Evolutionary conservation across 2,888 invertebrate genomes (phyloP).

Genomic region (Therioaphis trifolii): DNA sequence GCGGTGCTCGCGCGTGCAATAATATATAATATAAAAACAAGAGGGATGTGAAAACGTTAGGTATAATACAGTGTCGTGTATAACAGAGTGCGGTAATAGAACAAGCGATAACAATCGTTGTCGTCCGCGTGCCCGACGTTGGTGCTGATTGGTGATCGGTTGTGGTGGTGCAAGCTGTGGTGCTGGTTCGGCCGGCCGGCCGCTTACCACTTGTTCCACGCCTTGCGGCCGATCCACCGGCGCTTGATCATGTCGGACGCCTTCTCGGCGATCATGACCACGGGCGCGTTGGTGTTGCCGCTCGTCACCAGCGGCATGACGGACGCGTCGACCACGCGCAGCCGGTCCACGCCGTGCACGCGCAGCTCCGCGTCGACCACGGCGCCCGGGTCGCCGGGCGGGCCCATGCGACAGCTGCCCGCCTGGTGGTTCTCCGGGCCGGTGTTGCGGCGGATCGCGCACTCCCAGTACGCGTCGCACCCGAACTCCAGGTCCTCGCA

Average conservation of each 20-base stretch:
- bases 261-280: conserved; percentile 74
- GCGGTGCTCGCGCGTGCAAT: too few species aligned
- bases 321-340: conserved; percentile 73
- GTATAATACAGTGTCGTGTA: background rate
- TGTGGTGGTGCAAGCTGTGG: background rate
- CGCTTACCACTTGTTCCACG: conserved; percentile 67
- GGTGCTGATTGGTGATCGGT: too few species aligned
- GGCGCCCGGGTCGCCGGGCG: conserved; percentile 71
- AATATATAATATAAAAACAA: too few species aligned
- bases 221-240: conserved; percentile 68
- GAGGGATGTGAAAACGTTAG: background rate
- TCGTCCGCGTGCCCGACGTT: too few species aligned
- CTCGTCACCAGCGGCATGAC: conserved; percentile 72
- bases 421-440: conserved; percentile 77
- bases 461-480: conserved; percentile 75
- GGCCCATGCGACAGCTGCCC: conserved; percentile 76
- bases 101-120: too few species aligned
- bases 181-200: background rate
- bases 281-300: conserved; percentile 74
- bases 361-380: conserved; percentile 73
- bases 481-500: conserved; percentile 82
- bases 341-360: conserved; percentile 70
- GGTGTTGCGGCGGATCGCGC: conserved; percentile 73
- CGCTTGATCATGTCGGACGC: conserved; percentile 72
- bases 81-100: background rate